Conservation (phyloP, 2,888 invertebrate species). For the Meloe dianella region DNA sequence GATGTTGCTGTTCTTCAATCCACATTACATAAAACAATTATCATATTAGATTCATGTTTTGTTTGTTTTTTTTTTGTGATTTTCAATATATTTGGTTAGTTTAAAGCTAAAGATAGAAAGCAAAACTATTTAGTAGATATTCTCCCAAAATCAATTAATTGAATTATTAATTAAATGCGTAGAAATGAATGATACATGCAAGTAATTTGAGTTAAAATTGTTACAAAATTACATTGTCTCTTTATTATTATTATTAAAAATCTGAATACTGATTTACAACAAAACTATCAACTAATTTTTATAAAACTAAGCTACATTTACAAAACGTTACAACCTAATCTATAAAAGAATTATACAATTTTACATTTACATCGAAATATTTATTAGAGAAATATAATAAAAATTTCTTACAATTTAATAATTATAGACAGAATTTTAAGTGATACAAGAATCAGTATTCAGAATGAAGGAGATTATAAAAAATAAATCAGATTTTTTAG, state of each 20-base stretch:
- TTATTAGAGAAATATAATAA: background rate
- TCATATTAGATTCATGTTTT: background rate
- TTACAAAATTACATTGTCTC: background rate
- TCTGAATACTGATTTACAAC: constrained; percentile 12
- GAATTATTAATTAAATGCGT: background rate
- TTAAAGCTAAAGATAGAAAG: constrained; percentile 5
- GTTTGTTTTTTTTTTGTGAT: background rate
- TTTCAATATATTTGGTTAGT: constrained; percentile 11
- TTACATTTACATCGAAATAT: background rate
- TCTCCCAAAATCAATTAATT: background rate
- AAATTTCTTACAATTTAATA: background rate
- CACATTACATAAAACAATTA: background rate
- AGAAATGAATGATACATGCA: constrained; percentile 3
- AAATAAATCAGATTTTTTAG: constrained; percentile 13
- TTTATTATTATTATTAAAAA: background rate
- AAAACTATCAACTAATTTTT: background rate
- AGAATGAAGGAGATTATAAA: constrained; percentile 13
- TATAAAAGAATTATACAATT: background rate
- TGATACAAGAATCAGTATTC: constrained; percentile 34
- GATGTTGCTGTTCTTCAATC: background rate
- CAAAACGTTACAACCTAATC: background rate
- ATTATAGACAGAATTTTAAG: constrained; percentile 6
- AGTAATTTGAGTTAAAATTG: background rate
- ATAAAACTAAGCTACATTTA: constrained; percentile 4
- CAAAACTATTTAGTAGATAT: background rate